Percentiles rank a stretch among this genome's conserved stretches.
phyloP scores from a whole-genome alignment of 2,113 vertebrate genomes.

The Antechinus flavipes region DNA sequence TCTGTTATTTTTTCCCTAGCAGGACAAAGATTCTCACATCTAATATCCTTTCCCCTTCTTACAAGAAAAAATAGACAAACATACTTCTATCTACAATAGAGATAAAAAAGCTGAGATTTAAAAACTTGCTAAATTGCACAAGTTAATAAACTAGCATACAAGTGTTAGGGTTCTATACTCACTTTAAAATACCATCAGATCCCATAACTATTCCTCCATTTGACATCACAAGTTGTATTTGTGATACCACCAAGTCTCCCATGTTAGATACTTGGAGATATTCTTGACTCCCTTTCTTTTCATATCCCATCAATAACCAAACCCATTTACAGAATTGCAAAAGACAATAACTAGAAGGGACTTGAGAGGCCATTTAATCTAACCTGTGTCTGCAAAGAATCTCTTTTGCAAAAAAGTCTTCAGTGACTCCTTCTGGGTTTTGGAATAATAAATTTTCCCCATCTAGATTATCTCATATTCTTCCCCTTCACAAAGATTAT shows the following conservation, averaged over 20 bases:
- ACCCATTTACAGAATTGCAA: not conserved
- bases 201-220: not conserved
- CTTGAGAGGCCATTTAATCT: not conserved
- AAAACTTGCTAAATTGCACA: not conserved
- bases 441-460: not conserved
- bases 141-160: not conserved
- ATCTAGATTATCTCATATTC: not conserved
- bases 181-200: not conserved
- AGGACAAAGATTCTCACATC: not conserved
- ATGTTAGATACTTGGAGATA: not conserved
- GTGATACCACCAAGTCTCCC: not conserved
- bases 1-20: not conserved
- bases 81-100: not conserved
- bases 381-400: not conserved
- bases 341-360: not conserved
- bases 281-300: not conserved
- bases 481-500: not conserved
- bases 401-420: not conserved
- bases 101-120: not conserved
- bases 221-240: not conserved
- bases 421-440: not conserved
- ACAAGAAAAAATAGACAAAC: not conserved
- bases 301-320: not conserved
- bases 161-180: not conserved
- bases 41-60: not conserved